Conservation (phyloP, 2,888 invertebrate species). For the Andricus quercusramuli region DNA sequence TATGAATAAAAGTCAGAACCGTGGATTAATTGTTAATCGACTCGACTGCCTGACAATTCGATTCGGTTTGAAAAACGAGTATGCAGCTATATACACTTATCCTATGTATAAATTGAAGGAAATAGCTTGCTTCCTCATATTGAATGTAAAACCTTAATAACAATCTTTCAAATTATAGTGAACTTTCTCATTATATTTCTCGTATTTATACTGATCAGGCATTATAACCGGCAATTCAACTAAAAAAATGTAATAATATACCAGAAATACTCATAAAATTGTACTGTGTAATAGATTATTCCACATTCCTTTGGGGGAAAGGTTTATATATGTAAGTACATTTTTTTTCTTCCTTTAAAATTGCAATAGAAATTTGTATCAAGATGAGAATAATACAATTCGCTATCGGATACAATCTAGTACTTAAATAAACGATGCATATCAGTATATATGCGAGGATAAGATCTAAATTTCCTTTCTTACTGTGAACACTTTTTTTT, state of each 20-base stretch:
- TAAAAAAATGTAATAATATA: background rate
- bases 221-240: conserved; percentile 7
- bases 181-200: conserved; percentile 11
- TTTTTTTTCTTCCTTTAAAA: background rate
- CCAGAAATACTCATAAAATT: background rate
- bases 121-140: conserved; percentile 24
- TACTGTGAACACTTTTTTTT: too few species aligned
- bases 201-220: background rate
- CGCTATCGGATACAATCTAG: background rate
- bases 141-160: conserved; percentile 21
- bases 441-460: too few species aligned
- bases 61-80: too few species aligned
- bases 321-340: background rate
- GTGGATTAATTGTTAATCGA: too few species aligned
- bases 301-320: background rate
- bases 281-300: background rate
- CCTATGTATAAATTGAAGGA: background rate
- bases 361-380: background rate
- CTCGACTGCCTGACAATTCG: too few species aligned
- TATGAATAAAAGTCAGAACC: too few species aligned
- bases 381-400: background rate
- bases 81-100: too few species aligned
- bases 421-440: too few species aligned
- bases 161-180: conserved; percentile 23
- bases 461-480: too few species aligned